Base-by-base conservation (phyloP, 1,140 invertebrate genomes). In the Parasteatoda tepidariorum region DNA sequence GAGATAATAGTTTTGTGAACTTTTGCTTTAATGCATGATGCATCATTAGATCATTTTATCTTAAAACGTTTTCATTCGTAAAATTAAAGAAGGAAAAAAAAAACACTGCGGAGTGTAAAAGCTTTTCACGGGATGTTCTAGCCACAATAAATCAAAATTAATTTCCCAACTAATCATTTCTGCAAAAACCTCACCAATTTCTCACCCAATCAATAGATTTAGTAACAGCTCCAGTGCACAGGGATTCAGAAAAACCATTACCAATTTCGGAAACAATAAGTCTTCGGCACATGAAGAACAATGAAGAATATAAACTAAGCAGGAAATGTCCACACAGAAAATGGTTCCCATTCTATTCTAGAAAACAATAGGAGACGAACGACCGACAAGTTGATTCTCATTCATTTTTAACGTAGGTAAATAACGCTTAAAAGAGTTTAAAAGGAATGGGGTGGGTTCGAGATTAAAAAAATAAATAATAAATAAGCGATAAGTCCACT, bases 371-470 rank as follows among this genome's bases (percentile, higher is more conserved):
- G 54, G 18, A 28, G 3, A n/a, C 67, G 9, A n/a, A n/a, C n/a
- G n/a, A n/a, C n/a, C n/a, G n/a, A 26, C 3, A 26, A 64, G 13
- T 30, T 15, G 26, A 30, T 5, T 55, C 31, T 28, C 70, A 73
- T 73, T 38, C 70, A 73, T 73, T 73, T 73, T 73, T 73, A 73
- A 73, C 41, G 70, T 26, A 55, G 70, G 70, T 73, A 73, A 73
- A 73, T 73, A 73, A 73, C 26, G 48, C 26, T 48, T 2, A 4
- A 48, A 48, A 48, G 18, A 48, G 18, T 13, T 48, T 18, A 2
- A 9, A 13, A 2, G 38, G 38, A 18, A 48, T 9, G 38, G 18
- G 18, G 18, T 13, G 38, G 18, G 18, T 48, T 48, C 18, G 1
- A 48, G 18, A 18, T 48, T 48, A 18, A 48, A 4, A 48, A 48